phyloP scores from a whole-genome alignment of 2,113 vertebrate genomes.

The Anguilla rostrata region DNA sequence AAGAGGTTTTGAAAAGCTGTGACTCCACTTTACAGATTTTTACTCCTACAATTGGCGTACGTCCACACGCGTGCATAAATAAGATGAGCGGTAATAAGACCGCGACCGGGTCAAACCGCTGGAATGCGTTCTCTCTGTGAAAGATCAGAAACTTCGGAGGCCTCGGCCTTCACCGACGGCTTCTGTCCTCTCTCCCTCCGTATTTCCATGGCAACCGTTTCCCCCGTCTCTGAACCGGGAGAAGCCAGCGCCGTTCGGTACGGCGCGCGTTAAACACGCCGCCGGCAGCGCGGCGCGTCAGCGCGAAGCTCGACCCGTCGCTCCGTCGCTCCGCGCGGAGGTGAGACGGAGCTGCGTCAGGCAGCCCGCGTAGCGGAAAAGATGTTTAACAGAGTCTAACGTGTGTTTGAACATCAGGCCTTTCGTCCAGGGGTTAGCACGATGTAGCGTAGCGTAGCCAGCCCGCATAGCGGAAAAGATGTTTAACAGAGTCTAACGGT shows the following conservation, averaged over 20 bases:
- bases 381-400: too few relatives aligned
- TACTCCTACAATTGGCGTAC: too few relatives aligned
- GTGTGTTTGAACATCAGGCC: too few relatives aligned
- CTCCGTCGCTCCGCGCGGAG: neutral
- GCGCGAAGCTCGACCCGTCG: neutral
- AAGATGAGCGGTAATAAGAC: neutral
- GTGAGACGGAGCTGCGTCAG: neutral
- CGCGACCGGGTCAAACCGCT: neutral
- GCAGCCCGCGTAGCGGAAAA: too few relatives aligned
- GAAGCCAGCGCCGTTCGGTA: neutral
- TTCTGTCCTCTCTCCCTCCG: neutral
- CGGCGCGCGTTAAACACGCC: neutral
- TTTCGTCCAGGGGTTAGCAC: too few relatives aligned
- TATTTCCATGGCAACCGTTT: neutral
- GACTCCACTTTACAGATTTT: too few relatives aligned
- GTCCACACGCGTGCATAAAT: neutral
- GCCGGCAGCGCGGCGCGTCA: neutral
- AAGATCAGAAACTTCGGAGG: too few relatives aligned
- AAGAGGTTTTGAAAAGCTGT: too few relatives aligned
- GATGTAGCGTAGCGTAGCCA: neutral
- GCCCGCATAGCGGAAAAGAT: too few relatives aligned
- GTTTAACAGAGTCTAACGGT: too few relatives aligned
- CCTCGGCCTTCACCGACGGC: neutral
- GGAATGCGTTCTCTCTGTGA: too few relatives aligned
- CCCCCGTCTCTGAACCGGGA: neutral